These are phyloP conservation scores for Ginglymostoma cirratum DNA, from an alignment of 2,113 vertebrate genomes.

Conservation along the genomic window DNA sequence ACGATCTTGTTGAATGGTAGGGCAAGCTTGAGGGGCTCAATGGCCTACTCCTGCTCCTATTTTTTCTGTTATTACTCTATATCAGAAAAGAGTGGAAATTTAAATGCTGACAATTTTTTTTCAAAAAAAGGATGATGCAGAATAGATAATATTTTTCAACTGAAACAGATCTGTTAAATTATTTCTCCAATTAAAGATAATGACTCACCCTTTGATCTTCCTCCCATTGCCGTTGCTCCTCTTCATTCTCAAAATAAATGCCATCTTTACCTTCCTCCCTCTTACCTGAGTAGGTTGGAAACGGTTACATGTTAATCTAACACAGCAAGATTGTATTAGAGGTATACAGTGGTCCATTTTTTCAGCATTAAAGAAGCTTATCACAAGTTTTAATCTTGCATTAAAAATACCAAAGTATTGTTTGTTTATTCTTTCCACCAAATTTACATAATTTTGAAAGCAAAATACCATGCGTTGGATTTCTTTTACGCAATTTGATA, in stretches of 20 bases:
- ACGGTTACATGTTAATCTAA: background rate
- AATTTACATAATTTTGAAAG: background rate
- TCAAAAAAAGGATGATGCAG: background rate
- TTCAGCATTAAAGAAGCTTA: background rate
- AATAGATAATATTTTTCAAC: background rate
- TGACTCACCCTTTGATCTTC: constrained; percentile 82
- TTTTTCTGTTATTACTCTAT: too few relatives aligned
- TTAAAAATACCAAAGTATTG: background rate
- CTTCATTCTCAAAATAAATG: constrained; percentile 79
- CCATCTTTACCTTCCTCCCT: constrained; percentile 71
- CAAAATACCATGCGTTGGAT: too few relatives aligned
- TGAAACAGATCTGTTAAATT: background rate
- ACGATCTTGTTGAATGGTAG: too few relatives aligned
- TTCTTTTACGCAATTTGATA: background rate
- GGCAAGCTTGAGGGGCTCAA: too few relatives aligned
- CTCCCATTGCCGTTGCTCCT: constrained; percentile 88
- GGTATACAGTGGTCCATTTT: background rate
- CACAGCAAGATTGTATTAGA: background rate
- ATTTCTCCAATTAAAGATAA: background rate
- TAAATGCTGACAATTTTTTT: background rate
- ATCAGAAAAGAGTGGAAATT: background rate
- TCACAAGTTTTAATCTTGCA: background rate
- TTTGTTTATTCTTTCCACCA: background rate
- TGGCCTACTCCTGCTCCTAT: too few relatives aligned
- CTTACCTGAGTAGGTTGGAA: constrained; percentile 54